A percentile compares a stretch with the other conserved stretches of the same genome.
phyloP scores from a whole-genome alignment of 2,888 invertebrate species.

The Eupithecia subfuscata region DNA sequence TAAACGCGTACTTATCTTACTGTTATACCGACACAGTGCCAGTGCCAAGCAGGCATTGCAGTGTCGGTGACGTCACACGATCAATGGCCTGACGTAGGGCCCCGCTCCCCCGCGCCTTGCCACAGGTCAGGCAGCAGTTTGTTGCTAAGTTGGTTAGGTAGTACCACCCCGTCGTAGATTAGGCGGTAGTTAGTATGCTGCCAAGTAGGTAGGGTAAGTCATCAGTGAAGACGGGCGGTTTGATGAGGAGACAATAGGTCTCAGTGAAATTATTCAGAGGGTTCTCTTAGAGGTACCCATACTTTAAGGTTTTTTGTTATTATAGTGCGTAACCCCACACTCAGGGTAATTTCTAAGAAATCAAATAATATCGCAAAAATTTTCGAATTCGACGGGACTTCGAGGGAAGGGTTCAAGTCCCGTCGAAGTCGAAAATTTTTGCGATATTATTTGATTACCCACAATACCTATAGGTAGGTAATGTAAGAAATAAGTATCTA shows the following conservation, averaged over 20 bases:
- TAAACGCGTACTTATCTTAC: conserved; percentile 22
- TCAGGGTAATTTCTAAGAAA: too few relatives aligned
- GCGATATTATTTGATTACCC: too few relatives aligned
- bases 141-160: not conserved
- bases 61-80: conserved; percentile 71
- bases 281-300: not conserved
- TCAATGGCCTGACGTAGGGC: conserved; percentile 74
- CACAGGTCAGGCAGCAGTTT: conserved; percentile 23
- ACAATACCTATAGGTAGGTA: not conserved
- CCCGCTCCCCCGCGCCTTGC: conserved; percentile 40
- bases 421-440: too few relatives aligned
- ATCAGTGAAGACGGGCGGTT: not conserved
- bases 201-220: not conserved
- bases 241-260: not conserved
- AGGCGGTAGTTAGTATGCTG: not conserved
- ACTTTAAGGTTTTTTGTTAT: too few relatives aligned
- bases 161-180: not conserved
- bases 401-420: too few relatives aligned
- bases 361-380: too few relatives aligned
- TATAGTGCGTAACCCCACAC: too few relatives aligned
- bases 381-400: too few relatives aligned
- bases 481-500: not conserved
- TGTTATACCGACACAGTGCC: conserved; percentile 47
- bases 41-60: conserved; percentile 55
- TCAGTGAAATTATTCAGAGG: not conserved